A percentile compares a stretch with the other conserved stretches of the same genome.
Evolutionary conservation across 1,140 invertebrate genomes (phyloP).

Genomic region (Elysia chlorotica): DNA sequence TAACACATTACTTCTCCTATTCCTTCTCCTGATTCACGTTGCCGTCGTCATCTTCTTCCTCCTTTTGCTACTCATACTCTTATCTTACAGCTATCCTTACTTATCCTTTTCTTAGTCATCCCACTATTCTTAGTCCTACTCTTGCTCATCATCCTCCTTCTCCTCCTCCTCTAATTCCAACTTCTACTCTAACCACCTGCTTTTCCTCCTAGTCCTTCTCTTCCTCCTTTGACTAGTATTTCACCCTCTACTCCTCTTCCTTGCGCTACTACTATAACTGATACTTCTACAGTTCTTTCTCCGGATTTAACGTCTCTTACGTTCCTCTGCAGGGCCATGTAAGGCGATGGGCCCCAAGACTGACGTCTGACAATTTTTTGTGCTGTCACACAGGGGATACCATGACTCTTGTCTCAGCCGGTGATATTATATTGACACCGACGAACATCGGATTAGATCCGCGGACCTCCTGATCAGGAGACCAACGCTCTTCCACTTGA

Average conservation of each 20-base stretch:
- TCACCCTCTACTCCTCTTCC: not conserved
- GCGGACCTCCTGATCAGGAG: too few relatives aligned
- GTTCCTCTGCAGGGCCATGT: too few relatives aligned
- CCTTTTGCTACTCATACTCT: not conserved
- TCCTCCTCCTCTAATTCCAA: not conserved
- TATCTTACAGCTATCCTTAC: not conserved
- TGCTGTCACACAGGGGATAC: too few relatives aligned
- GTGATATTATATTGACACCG: too few relatives aligned
- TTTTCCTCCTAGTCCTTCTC: not conserved
- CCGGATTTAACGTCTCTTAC: too few relatives aligned
- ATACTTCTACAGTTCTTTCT: too few relatives aligned
- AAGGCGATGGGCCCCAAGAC: too few relatives aligned
- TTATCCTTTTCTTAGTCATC: not conserved
- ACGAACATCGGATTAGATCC: too few relatives aligned
- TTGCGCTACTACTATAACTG: not conserved
- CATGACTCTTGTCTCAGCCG: too few relatives aligned
- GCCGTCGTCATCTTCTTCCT: not conserved
- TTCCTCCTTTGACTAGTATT: not conserved
- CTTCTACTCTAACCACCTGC: not conserved
- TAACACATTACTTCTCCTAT: not conserved
- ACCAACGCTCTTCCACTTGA: too few relatives aligned
- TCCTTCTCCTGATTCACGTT: constrained; percentile 1
- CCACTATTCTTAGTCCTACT: not conserved
- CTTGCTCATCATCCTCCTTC: not conserved
- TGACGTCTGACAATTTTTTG: too few relatives aligned